Base-by-base conservation (phyloP, 2,888 invertebrate species). In the Acanthopleura granulata region DNA sequence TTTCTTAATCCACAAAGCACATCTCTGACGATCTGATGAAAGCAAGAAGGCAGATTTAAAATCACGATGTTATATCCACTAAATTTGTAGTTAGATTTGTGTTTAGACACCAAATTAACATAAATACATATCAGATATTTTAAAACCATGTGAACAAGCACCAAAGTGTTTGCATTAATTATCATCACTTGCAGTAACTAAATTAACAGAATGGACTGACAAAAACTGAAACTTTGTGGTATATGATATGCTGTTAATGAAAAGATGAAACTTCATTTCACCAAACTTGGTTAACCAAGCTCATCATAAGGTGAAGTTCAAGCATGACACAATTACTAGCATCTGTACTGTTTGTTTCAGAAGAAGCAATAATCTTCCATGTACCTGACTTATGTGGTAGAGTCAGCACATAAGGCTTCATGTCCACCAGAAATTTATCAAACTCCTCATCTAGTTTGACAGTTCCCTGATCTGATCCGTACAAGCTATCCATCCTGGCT, bases 1-100 rank as follows among this genome's bases (percentile, higher is more conserved):
- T 77, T 89, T 89, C 80, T 89, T 89, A 69, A 90, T 90, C 90
- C 89, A 90, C 29, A 88, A 84, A 57, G 89, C 90, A 86, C 89
- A 89, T 76, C 85, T 85, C 79, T 90, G 89, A 62, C 89, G 82
- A 75, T 89, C 89, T 89, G 83, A 57, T 40, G 40, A 51, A 51
- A 25, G 25, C 16, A n/a, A 51, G 22, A 14, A 73, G 9, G 62
- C 16, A 27, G 30, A 72, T 3, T n/a, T 61, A 61, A n/a, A 61
- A 61, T 61, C n/a, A 22, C 11, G 61, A 22, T 61, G 11, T 6
- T 22, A 22, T 61, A 25, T 61, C 3, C 61, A 61, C 61, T 61
- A 61, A 61, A 61, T 22, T 25, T 22, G 61, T 61, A 61, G n/a
- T 6, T 61, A 40, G 4, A 3, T 40, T 40, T 9, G 40, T 40